These are phyloP conservation scores for Bellardia bayeri DNA, from an alignment of 2,888 invertebrate genomes.

Conservation along the genomic window DNA sequence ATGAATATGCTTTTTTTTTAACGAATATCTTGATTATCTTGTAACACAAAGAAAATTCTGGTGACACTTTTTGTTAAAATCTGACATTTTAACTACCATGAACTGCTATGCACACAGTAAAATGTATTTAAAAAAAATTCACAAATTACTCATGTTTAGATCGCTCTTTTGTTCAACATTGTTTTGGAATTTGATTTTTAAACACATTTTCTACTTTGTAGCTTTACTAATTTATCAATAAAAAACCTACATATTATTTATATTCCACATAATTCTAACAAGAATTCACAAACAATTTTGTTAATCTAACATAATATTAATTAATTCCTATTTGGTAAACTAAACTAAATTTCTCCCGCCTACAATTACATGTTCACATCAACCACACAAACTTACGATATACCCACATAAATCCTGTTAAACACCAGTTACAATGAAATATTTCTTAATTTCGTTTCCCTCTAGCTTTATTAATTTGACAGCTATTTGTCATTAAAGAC, in stretches of 20 bases:
- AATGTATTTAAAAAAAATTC: too few relatives aligned
- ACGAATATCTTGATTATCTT: too few relatives aligned
- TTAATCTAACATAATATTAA: slow-evolving; percentile 62
- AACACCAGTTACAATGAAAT: slow-evolving; percentile 46
- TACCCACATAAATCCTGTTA: slow-evolving; percentile 33
- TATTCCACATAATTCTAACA: slow-evolving; percentile 1
- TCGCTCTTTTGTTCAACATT: too few relatives aligned
- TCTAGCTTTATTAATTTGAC: slow-evolving; percentile 67
- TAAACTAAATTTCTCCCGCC: neutral
- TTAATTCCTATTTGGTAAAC: slow-evolving; percentile 56
- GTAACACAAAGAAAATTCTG: too few relatives aligned
- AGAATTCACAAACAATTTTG: slow-evolving; percentile 38
- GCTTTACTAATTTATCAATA: too few relatives aligned
- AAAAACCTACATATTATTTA: neutral
- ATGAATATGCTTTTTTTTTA: too few relatives aligned
- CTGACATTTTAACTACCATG: too few relatives aligned
- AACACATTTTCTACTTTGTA: too few relatives aligned
- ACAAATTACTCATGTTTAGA: too few relatives aligned
- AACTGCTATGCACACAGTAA: too few relatives aligned
- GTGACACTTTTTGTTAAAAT: too few relatives aligned
- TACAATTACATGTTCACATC: neutral
- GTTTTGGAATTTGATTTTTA: too few relatives aligned
- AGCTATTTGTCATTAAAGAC: slow-evolving; percentile 69
- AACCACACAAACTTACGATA: neutral
- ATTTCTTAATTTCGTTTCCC: neutral